Conservation (phyloP, 1,140 invertebrate species). For the Solen grandis region DNA sequence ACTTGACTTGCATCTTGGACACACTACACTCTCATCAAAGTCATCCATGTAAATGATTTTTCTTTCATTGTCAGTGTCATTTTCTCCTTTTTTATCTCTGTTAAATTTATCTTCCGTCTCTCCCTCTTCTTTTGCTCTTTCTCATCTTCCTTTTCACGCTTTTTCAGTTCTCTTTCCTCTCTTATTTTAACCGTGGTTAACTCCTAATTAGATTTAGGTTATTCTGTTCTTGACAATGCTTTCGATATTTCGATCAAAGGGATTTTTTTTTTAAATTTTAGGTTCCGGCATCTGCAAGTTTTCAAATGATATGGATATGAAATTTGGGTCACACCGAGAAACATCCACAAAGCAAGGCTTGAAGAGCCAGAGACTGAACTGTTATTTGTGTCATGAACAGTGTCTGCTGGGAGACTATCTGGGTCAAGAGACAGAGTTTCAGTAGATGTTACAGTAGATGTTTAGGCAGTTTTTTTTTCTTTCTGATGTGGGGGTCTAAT, state of each 20-base stretch:
- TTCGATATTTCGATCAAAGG: constrained; percentile 4
- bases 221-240: constrained; percentile 16
- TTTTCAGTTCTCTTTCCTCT: constrained; percentile 2
- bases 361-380: neutral
- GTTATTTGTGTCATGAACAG: neutral
- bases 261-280: neutral
- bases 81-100: constrained; percentile 21
- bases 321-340: neutral
- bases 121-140: neutral
- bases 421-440: neutral
- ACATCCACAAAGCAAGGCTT: neutral
- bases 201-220: constrained; percentile 1
- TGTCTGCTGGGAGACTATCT: neutral
- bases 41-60: too few species aligned
- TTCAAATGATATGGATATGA: neutral
- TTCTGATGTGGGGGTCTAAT: neutral
- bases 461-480: neutral
- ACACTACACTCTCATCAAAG: too few species aligned
- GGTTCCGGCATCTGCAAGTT: neutral
- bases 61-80: too few species aligned
- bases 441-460: too few species aligned
- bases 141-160: neutral
- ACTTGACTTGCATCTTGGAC: too few species aligned
- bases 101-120: too few species aligned
- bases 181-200: neutral